Base-by-base conservation (phyloP, 2,113 vertebrate species). In the Crotalus viridis region DNA sequence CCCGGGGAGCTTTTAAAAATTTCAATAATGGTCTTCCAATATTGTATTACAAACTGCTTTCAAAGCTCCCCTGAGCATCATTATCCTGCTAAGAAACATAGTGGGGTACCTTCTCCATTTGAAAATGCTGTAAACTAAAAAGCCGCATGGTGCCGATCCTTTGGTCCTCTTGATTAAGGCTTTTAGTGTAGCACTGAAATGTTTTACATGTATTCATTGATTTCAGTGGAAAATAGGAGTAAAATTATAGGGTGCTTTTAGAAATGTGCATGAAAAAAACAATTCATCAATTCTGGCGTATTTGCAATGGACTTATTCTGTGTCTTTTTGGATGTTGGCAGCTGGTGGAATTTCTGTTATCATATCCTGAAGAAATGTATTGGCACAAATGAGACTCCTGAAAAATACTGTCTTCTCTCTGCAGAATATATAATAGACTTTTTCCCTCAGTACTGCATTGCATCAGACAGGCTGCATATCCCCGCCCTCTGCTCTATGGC, bases 281-380 rank as follows among this genome's bases (percentile, higher is more conserved):
- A 52, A 39, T 10, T 89, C 19, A 74, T 12, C 19, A 91, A 48
- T 22, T 15, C 54, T 91, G 39, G 43, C 43, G 51, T 87, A 39
- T 39, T 10, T 85, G 56, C 43, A 92, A 90, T 89, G 92, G 94
- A 96, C 94, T 21, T 89, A 88, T 92, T 85, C 33, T 21, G n/a
- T 54, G 8, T 46, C 28, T 61, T 90, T 87, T 39, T 46, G 90
- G 56, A 61, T 8, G 26, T n/a, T 85, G 69, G 46, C 28, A 88
- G 90, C 85, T 90, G 91, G 52, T 94, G 55, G 93, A 95, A 64
- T 61, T 90, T 92, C 90, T 52, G 90, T 33, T 43, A 81, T 87
- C 46, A 51, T 87, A 87, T 87, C 24, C 2, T 87, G 85, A 87
- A 87, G 1, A 87, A 51, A 89, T 51, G 51, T 10, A 26, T 33